Evolutionary conservation across 2,888 invertebrate genomes (phyloP), one percentile per base, ranked within the genome.

Genomic region (Villa cingulata): DNA sequence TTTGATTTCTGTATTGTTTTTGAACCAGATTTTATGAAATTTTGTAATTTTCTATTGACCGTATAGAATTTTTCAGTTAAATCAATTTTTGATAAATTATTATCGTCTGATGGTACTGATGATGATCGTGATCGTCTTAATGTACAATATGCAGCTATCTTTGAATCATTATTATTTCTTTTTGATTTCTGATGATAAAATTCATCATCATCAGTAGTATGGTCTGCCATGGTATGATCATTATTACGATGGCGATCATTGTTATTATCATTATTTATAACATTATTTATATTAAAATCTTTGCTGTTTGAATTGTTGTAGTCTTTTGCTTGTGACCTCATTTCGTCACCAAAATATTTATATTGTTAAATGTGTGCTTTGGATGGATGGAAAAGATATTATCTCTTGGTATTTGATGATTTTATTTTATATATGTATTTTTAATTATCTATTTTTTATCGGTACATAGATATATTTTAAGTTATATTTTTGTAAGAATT

Each of bases 101-200:
- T 20, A 18, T 37, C 42, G 46, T 37, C 36, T 14, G 29, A 27
- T n/a, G 42, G 23, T 17, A 38, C 37, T 17, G 37, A 41, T 29
- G 44, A 42, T 23, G 17, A 34, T 40, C 38, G 36, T 42, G 47
- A 41, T 45, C 47, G 40, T n/a, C 48, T 40, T n/a, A 50, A 37
- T 14, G 52, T 52, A 46, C 52, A 52, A 50, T 50, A 52, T 16
- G 40, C 45, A 20, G 34, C 49, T 41, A 50, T 47, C 4, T 32
- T 32, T 32, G 12, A 32, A 32, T 5, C 12, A 12, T 50, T 37
- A 27, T 43, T 45, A 38, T 41, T 38, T 36, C 39, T 44, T 29
- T 41, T 47, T 14, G 45, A 48, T 32, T 45, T 45, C 32, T 7
- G 23, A 23, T 6, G 7, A 23, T 23, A 23, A 6, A 6, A 7